Percentiles rank a stretch among this genome's conserved stretches.
Evolutionary conservation across 2,888 invertebrate genomes (phyloP).

Genomic region (Tuberolachnus salignus): DNA sequence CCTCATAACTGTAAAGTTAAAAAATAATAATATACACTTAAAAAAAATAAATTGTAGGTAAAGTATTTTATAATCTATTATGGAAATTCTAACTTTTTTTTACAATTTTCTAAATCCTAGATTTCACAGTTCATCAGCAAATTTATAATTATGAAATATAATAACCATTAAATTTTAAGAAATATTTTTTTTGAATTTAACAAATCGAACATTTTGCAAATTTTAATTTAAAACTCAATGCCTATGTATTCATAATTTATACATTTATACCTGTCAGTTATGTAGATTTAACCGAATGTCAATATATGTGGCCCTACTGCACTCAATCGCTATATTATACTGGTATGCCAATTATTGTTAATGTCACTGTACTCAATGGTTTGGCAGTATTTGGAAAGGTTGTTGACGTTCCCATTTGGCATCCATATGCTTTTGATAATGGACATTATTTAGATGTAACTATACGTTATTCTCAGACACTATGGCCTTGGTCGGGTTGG

Average conservation of each 20-base stretch:
- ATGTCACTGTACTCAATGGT: constrained; percentile 93
- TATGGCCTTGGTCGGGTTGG: constrained; percentile 99
- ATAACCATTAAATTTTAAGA: too few species aligned
- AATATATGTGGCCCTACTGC: constrained; percentile 99
- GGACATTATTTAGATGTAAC: constrained; percentile 80
- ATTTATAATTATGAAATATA: too few species aligned
- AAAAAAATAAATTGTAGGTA: too few species aligned
- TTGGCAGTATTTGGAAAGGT: constrained; percentile 87
- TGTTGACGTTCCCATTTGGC: constrained; percentile 77
- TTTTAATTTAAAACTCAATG: too few species aligned
- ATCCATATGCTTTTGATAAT: constrained; percentile 82
- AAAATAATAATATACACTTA: too few species aligned
- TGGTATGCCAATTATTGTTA: constrained; percentile 85
- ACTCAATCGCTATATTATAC: constrained; percentile 91
- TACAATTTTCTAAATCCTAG: too few species aligned
- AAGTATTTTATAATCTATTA: too few species aligned
- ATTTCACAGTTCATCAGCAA: too few species aligned
- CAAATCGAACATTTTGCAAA: too few species aligned
- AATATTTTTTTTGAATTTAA: too few species aligned
- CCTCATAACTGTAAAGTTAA: too few species aligned
- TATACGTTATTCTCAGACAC: constrained; percentile 75
- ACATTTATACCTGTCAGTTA: constrained; percentile 73
- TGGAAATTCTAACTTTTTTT: too few species aligned
- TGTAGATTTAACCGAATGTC: constrained; percentile 91
- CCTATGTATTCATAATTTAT: background rate